Conservation (phyloP, 1,140 invertebrate species). For the Ephestia elutella region DNA sequence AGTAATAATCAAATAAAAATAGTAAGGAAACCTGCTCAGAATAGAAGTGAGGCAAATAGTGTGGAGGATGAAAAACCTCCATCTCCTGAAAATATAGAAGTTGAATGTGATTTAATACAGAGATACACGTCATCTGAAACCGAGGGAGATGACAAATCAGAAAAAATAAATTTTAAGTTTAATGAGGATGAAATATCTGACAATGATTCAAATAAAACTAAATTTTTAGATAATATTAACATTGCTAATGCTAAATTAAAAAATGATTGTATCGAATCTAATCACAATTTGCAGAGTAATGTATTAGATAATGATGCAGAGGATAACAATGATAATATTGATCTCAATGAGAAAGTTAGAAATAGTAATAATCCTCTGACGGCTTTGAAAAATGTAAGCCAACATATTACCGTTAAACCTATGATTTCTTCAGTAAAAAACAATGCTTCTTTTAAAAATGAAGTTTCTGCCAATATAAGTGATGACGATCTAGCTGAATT, state of each 20-base stretch:
- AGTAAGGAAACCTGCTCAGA: slow-evolving; percentile 38
- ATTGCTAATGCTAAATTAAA: not conserved
- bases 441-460: not conserved
- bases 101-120: slow-evolving; percentile 12
- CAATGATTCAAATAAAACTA: not conserved
- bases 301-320: not conserved
- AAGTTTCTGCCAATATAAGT: slow-evolving; percentile 1
- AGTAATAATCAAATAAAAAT: slow-evolving; percentile 61
- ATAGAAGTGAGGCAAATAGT: not conserved
- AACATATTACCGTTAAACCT: not conserved
- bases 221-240: not conserved
- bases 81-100: slow-evolving; percentile 14
- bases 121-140: slow-evolving; percentile 8
- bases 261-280: not conserved
- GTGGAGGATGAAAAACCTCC: slow-evolving; percentile 3
- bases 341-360: not conserved
- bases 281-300: not conserved
- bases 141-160: slow-evolving; percentile 1
- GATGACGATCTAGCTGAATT: slow-evolving; percentile 12
- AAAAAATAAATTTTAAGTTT: not conserved
- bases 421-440: not conserved
- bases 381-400: slow-evolving; percentile 3
- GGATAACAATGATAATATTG: not conserved
- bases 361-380: not conserved
- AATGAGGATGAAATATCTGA: not conserved